A percentile compares a stretch with the other conserved stretches of the same genome.
Evolutionary conservation across 2,888 invertebrate genomes (phyloP).

Genomic region (Cistogaster globosa): DNA sequence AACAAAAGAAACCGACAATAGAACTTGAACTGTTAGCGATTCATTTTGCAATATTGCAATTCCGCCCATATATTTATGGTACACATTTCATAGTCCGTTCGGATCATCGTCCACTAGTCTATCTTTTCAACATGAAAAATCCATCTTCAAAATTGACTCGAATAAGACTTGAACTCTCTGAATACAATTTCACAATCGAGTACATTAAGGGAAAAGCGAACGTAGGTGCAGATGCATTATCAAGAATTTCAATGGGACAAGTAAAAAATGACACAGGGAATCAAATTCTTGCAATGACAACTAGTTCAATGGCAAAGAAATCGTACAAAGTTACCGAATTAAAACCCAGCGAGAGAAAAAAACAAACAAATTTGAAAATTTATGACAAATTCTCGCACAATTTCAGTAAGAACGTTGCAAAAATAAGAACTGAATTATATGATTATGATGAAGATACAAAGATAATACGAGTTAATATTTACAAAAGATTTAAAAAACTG

Average conservation of each 20-base stretch:
- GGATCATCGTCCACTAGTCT: constrained; percentile 59
- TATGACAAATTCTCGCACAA: constrained; percentile 7
- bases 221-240: constrained; percentile 61
- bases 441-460: neutral
- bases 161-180: constrained; percentile 73
- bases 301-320: neutral
- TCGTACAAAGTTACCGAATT: neutral
- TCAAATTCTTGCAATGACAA: neutral
- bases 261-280: too few species aligned
- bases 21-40: too few species aligned
- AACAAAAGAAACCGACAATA: too few species aligned
- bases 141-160: constrained; percentile 71
- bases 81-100: constrained; percentile 66
- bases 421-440: constrained; percentile 6
- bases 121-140: constrained; percentile 62
- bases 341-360: neutral
- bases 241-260: constrained; percentile 26
- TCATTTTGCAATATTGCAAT: constrained; percentile 1
- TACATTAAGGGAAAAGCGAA: constrained; percentile 70
- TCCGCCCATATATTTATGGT: constrained; percentile 64
- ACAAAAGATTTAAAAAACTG: constrained; percentile 3
- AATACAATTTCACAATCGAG: constrained; percentile 72
- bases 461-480: neutral
- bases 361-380: too few species aligned
- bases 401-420: constrained; percentile 1